Conservation (phyloP, 1,140 invertebrate genomes). For the Cotesia typhae region DNA sequence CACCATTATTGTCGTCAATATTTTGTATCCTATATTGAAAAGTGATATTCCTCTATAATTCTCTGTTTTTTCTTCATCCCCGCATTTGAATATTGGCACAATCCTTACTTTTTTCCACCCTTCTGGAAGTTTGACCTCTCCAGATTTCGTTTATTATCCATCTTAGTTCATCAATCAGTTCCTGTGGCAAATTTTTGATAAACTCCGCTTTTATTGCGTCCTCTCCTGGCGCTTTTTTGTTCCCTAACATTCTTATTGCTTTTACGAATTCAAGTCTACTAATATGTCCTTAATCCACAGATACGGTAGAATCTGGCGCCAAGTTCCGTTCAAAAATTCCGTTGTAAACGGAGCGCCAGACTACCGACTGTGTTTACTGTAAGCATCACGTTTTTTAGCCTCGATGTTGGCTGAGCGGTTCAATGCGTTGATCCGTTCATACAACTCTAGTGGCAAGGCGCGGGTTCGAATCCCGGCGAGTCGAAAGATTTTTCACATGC, state of each 20-base stretch:
- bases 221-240: neutral
- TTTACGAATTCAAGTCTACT: no score
- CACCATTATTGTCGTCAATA: neutral
- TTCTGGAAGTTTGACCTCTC: neutral
- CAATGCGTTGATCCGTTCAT: no score
- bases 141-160: neutral
- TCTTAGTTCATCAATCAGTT: neutral
- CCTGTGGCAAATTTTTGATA: neutral
- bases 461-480: no score
- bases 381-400: no score
- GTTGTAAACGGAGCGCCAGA: no score
- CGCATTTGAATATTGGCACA: neutral
- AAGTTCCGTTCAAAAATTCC: no score
- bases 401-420: no score
- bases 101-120: neutral
- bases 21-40: constrained; percentile 7
- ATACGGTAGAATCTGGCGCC: no score
- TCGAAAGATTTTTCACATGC: no score
- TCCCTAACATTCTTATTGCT: neutral
- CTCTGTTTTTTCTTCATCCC: neutral
- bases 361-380: no score
- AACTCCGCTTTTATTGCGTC: constrained; percentile 14
- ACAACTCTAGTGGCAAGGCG: no score
- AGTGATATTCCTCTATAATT: constrained; percentile 14
- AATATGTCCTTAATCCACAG: no score